Percentiles rank a stretch among this genome's conserved stretches.
These are phyloP conservation scores for Scaptomyza polygonia DNA, from an alignment of 2,888 invertebrate species.

Conservation along the genomic window DNA sequence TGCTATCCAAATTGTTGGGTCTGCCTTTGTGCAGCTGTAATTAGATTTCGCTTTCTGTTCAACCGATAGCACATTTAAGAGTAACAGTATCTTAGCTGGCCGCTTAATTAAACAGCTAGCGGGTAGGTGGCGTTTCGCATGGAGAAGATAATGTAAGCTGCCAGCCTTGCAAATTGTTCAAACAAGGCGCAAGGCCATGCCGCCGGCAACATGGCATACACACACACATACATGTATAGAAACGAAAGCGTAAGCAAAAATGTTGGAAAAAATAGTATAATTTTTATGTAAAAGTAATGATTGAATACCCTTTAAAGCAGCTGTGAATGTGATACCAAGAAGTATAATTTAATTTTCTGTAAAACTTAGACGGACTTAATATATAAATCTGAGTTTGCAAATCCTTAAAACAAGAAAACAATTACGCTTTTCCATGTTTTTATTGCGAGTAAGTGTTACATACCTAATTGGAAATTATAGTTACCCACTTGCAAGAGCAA, in stretches of 20 bases:
- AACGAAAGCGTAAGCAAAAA: constrained; percentile 57
- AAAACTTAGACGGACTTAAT: no score
- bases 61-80: constrained; percentile 63
- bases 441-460: not conserved
- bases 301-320: constrained; percentile 8
- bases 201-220: constrained; percentile 37
- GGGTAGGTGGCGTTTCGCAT: not conserved
- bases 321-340: not conserved
- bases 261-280: constrained; percentile 15
- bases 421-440: no score
- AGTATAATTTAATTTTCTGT: not conserved
- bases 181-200: constrained; percentile 73
- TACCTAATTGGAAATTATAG: not conserved
- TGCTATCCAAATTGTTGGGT: constrained; percentile 28
- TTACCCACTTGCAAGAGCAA: constrained; percentile 7
- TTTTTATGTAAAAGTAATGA: not conserved
- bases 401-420: no score
- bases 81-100: constrained; percentile 69
- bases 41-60: constrained; percentile 64
- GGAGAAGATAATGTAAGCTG: not conserved
- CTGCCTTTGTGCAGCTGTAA: constrained; percentile 48
- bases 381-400: no score
- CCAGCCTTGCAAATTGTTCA: constrained; percentile 66
- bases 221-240: constrained; percentile 1
- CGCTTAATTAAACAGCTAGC: constrained; percentile 70